Conservation (phyloP, 2,113 vertebrate genomes). For the Percopsis transmontana region DNA sequence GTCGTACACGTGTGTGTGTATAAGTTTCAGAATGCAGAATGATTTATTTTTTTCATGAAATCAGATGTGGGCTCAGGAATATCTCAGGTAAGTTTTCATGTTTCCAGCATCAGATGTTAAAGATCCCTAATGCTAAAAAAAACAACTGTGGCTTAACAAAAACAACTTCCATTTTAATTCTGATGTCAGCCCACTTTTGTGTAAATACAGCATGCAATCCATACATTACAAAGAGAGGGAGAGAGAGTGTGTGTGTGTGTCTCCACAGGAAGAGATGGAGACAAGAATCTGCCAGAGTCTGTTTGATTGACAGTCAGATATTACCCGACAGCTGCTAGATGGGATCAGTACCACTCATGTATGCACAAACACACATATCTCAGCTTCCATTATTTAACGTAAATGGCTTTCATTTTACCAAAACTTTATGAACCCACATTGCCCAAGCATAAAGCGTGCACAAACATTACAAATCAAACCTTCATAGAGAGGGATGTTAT, state of each 20-base stretch:
- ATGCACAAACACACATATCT: slow-evolving; percentile 54
- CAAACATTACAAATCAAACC: too few species aligned
- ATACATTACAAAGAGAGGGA: too few species aligned
- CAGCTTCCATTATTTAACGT: too few species aligned
- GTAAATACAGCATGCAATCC: too few species aligned
- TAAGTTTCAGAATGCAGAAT: not conserved
- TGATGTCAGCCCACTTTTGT: too few species aligned
- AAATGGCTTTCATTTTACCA: too few species aligned
- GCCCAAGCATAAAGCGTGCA: too few species aligned
- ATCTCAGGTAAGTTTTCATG: slow-evolving; percentile 59
- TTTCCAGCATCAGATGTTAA: not conserved
- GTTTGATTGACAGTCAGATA: slow-evolving; percentile 91
- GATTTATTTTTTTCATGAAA: slow-evolving; percentile 10
- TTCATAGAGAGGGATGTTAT: too few species aligned
- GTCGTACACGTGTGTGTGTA: not conserved
- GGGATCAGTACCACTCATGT: slow-evolving; percentile 91
- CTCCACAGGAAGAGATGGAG: slow-evolving; percentile 89
- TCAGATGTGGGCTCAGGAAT: slow-evolving; percentile 77
- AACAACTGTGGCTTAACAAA: too few species aligned
- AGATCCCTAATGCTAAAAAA: not conserved
- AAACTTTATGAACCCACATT: too few species aligned
- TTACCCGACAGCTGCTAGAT: slow-evolving; percentile 85
- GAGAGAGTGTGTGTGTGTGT: slow-evolving; percentile 39
- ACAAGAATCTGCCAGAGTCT: slow-evolving; percentile 90
- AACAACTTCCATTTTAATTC: too few species aligned